phyloP scores from a whole-genome alignment of 1,140 invertebrate species.

The Mycetomoellerius zeteki region DNA sequence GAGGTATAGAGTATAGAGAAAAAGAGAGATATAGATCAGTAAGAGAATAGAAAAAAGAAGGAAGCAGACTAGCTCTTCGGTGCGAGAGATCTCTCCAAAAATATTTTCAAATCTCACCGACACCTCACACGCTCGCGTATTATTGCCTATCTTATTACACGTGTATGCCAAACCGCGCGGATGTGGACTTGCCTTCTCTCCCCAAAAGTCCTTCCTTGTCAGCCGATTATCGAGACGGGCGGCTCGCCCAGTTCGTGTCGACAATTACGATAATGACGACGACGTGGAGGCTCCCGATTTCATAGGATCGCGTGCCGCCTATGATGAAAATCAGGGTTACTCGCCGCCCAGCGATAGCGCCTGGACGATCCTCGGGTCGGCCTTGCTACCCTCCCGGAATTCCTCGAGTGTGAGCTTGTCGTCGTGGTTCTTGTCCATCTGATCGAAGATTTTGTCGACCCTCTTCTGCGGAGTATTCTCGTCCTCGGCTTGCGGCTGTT shows the following conservation, averaged over 20 bases:
- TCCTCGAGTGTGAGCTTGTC: conserved; percentile 98
- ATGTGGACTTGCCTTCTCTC: conserved; percentile 43
- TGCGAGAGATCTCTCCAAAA: conserved; percentile 40
- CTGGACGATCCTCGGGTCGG: conserved; percentile 99
- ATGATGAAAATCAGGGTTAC: conserved; percentile 83
- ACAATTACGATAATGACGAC: conserved; percentile 37
- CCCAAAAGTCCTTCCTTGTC: background rate
- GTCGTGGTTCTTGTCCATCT: conserved; percentile 99
- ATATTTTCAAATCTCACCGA: conserved; percentile 32
- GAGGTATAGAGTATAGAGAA: conserved; percentile 24
- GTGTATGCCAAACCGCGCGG: conserved; percentile 60
- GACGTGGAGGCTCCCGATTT: conserved; percentile 15
- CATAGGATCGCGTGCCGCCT: conserved; percentile 18
- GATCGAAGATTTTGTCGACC: conserved; percentile 99
- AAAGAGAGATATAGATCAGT: conserved; percentile 18
- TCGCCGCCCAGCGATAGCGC: conserved; percentile 94
- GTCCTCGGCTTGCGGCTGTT: conserved; percentile 95
- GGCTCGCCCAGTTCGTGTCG: conserved; percentile 40
- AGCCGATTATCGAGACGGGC: conserved; percentile 38
- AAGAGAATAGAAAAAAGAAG: conserved; percentile 27
- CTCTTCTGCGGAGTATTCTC: conserved; percentile 98
- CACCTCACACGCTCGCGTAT: conserved; percentile 11
- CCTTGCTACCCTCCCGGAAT: conserved; percentile 99
- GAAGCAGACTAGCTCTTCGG: background rate
- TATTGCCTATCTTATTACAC: conserved; percentile 58